These are phyloP conservation scores for Serripes groenlandicus DNA, from an alignment of 2,888 invertebrate genomes.

Conservation along the genomic window DNA sequence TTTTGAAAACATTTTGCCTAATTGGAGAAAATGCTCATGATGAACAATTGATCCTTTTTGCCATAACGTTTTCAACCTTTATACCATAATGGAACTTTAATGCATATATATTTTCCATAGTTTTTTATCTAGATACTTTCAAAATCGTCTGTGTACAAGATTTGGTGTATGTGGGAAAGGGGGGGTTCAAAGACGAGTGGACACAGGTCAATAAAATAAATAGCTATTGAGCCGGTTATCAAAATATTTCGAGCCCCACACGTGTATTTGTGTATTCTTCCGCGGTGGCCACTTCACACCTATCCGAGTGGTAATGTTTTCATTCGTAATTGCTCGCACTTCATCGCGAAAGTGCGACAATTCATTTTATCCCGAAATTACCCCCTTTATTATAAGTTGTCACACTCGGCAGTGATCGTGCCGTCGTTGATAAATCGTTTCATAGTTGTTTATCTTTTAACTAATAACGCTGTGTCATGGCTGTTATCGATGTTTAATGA, in stretches of 20 bases:
- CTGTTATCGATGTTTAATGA: too few species aligned
- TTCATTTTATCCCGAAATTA: background rate
- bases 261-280: constrained; percentile 24
- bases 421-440: too few species aligned
- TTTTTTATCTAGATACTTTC: background rate
- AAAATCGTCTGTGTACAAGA: too few species aligned
- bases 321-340: constrained; percentile 3
- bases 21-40: background rate
- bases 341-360: constrained; percentile 9
- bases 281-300: constrained; percentile 12
- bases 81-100: background rate
- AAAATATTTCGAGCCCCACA: constrained; percentile 11
- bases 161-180: too few species aligned
- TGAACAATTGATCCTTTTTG: background rate
- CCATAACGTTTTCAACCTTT: background rate
- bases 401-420: too few species aligned
- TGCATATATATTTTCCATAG: too few species aligned
- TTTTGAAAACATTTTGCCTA: background rate
- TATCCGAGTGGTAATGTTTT: background rate
- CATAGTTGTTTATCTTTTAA: too few species aligned
- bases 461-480: too few species aligned
- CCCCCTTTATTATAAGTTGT: background rate
- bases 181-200: background rate
- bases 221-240: background rate
- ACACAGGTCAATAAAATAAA: background rate